Evolutionary conservation across 2,888 invertebrate species (phyloP), one percentile per base, ranked within the genome.

Genomic region (Kryphioiulus occultus): DNA sequence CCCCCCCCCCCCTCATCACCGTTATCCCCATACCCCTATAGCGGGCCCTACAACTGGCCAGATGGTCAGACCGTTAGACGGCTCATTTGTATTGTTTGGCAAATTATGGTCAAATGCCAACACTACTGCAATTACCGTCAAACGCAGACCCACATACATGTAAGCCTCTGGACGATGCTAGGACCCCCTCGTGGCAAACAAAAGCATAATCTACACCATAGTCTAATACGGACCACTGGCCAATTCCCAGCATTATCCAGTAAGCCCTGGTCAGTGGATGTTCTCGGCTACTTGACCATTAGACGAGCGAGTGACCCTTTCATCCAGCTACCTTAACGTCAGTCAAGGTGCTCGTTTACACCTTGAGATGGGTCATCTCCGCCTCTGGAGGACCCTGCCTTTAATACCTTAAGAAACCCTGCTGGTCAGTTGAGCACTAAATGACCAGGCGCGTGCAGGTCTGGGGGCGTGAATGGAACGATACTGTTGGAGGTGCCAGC

Each of bases 1-100:
- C 53, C 53, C 53, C 53, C 53, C 53, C 19, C 53, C 53, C 19
- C 53, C 19, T 53, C 53, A 19, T 15, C 53, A 15, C 19, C 53
- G 53, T 53, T 15, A 19, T 53, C 53, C n/a, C 53, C 17, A 19
- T 53, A 53, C 53, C 53, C 53, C 53, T 19, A 53, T 53, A 53
- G 53, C 19, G 1, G 19, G 53, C 15, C 53, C 53, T 53, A 53
- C 17, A 53, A 53, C 53, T 53, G 19, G 53, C 53, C 53, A 53
- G 53, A 53, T 53, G 53, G 53, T 17, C 53, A 53, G 53, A 53
- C 53, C 53, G 53, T 53, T 53, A 53, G 53, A 53, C 53, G 53
- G 53, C 53, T 53, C 53, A 53, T 53, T 53, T 53, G 53, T 53
- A 53, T 53, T 53, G 53, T 53, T 53, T 53, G 53, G 53, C 53